Evolutionary conservation across 2,797 vertebrate species (phyloP), one percentile per base, ranked within the genome.

Genomic region (Prunella strophiata): DNA sequence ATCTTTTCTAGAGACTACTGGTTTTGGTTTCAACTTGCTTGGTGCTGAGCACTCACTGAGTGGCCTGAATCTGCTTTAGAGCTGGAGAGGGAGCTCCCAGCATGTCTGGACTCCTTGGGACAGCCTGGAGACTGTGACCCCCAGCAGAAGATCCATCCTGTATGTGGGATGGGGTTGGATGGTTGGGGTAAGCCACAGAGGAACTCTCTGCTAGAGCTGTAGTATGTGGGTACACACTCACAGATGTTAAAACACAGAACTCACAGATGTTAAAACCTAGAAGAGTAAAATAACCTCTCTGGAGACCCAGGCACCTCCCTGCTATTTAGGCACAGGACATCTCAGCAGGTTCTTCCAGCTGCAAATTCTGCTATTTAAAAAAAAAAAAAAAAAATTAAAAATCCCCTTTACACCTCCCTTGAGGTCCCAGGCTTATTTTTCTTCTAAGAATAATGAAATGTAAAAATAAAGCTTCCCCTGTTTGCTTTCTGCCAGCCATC

Each of bases 391-490:
- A 36, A 19, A 17, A 58, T 16, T 23, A 13, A 68, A 55, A 57
- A 55, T 23, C 20, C 21, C 2, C 18, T 76, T 48, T 50, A 30
- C 5, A 4, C 5, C 18, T 38, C 5, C 36, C 66, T 82, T 89
- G 89, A 83, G 22, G 38, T 80, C 34, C 52, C 81, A 51, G 89
- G 75, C 83, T 92, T 87, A 83, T 95, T 94, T 91, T 96, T 94
- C 93, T 83, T 75, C 72, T 48, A 80, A 93, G 96, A 97, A 95
- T 96, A 97, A 97, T 93, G 94, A 96, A 77, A 85, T 83, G 58
- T 66, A 97, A 76, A 94, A 97, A 95, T 92, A 91, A 96, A 96
- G 91, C 95, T 97, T 94, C 95, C 96, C 82, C 47, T 73, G 29
- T 87, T 91, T 90, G 80, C 94, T 93, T 85, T 92, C 63, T 86